phyloP scores from a whole-genome alignment of 2,113 vertebrate genomes.

The Mus pahari region DNA sequence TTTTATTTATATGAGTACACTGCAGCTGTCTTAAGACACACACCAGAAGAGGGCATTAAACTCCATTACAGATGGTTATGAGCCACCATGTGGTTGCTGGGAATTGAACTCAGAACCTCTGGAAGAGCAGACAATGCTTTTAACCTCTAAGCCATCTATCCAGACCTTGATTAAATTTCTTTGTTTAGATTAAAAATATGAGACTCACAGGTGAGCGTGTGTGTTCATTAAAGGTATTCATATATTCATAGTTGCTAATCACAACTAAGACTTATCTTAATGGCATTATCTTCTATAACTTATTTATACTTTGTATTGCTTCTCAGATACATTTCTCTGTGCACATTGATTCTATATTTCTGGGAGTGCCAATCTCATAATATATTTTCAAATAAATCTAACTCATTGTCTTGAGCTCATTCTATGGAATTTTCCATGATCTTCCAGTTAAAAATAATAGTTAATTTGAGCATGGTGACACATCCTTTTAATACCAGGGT shows the following conservation, averaged over 20 bases:
- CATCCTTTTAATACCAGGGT: background rate
- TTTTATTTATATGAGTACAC: no score
- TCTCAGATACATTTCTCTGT: background rate
- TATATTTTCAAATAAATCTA: background rate
- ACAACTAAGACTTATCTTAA: background rate
- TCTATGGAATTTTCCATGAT: background rate
- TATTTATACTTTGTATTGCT: background rate
- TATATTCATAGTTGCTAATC: background rate
- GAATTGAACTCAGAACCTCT: no score
- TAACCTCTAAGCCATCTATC: no score
- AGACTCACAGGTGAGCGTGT: background rate
- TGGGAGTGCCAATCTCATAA: background rate
- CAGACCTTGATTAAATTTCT: constrained; percentile 13
- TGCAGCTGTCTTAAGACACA: no score
- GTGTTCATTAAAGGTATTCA: constrained; percentile 2
- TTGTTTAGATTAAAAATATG: background rate
- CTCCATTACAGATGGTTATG: no score
- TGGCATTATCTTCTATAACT: background rate
- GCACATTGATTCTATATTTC: constrained; percentile 19
- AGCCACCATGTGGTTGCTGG: no score
- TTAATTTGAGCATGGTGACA: background rate
- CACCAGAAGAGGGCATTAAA: no score
- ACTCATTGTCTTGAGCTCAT: background rate
- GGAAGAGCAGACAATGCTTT: no score
- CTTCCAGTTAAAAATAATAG: background rate